Evolutionary conservation across 2,888 invertebrate genomes (phyloP).

Genomic region (Anorthoa munda): DNA sequence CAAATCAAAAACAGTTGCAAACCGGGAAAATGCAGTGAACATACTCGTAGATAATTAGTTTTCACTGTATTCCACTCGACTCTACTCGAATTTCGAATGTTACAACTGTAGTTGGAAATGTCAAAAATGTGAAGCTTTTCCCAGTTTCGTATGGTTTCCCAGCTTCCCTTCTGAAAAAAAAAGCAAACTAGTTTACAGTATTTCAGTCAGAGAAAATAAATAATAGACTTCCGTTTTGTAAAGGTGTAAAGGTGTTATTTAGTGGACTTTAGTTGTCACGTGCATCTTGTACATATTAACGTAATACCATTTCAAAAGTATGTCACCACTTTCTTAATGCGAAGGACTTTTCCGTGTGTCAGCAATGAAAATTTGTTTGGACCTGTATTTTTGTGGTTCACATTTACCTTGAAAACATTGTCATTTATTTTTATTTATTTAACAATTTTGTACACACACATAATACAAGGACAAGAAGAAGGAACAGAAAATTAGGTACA

Average conservation of each 20-base stretch:
- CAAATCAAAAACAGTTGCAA: neutral
- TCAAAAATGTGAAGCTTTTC: no score
- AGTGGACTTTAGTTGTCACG: slow-evolving; percentile 4
- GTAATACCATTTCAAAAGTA: slow-evolving; percentile 32
- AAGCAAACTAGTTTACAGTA: neutral
- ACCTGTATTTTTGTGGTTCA: slow-evolving; percentile 9
- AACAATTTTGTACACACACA: no score
- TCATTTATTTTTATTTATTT: no score
- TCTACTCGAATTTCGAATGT: neutral
- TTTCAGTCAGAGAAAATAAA: neutral
- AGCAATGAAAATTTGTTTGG: slow-evolving; percentile 12
- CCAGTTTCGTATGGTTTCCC: no score
- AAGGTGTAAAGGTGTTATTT: neutral
- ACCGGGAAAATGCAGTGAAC: no score
- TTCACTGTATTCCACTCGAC: neutral
- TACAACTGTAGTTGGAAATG: neutral
- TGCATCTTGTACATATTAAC: slow-evolving; percentile 17
- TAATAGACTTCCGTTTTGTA: neutral
- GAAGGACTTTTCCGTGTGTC: slow-evolving; percentile 36
- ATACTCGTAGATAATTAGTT: neutral
- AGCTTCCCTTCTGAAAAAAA: neutral
- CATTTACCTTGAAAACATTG: slow-evolving; percentile 8
- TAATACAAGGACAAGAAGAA: no score
- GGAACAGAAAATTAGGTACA: no score
- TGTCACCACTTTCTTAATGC: slow-evolving; percentile 38